Conservation (phyloP, 2,113 vertebrate species). For the Myodes glareolus region DNA sequence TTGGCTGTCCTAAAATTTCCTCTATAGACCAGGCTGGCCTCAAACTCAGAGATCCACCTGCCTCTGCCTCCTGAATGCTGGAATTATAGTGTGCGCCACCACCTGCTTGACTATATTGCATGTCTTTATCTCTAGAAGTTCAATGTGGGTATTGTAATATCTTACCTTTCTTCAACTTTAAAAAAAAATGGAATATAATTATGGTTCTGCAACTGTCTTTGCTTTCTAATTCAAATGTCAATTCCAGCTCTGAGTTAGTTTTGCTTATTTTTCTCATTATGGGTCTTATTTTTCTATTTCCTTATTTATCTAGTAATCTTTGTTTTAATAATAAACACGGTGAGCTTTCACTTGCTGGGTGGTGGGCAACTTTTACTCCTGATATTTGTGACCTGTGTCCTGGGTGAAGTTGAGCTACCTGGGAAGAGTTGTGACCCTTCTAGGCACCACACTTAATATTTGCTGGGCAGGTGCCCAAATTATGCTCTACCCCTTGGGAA, state of each 20-base stretch:
- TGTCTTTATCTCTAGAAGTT: slow-evolving; percentile 14
- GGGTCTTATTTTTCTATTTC: background rate
- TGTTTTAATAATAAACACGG: background rate
- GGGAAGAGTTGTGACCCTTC: background rate
- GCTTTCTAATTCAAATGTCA: slow-evolving; percentile 5
- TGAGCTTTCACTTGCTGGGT: background rate
- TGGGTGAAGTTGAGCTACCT: background rate
- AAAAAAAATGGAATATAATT: background rate
- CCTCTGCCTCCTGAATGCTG: too few relatives aligned
- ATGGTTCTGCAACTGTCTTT: slow-evolving; percentile 21
- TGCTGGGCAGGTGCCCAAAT: background rate
- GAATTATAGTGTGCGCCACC: too few relatives aligned
- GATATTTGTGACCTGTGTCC: background rate
- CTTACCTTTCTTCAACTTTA: slow-evolving; percentile 1
- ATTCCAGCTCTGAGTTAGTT: background rate
- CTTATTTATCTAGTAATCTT: background rate
- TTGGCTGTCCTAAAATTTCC: too few relatives aligned
- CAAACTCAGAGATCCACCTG: too few relatives aligned
- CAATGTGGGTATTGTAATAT: background rate
- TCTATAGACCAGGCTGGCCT: too few relatives aligned
- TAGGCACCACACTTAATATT: slow-evolving; percentile 6
- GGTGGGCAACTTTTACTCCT: background rate
- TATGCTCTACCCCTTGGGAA: background rate
- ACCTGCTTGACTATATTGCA: background rate
- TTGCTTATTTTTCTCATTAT: background rate